phyloP scores from a whole-genome alignment of 2,113 vertebrate genomes.

The Chaetura pelagica region DNA sequence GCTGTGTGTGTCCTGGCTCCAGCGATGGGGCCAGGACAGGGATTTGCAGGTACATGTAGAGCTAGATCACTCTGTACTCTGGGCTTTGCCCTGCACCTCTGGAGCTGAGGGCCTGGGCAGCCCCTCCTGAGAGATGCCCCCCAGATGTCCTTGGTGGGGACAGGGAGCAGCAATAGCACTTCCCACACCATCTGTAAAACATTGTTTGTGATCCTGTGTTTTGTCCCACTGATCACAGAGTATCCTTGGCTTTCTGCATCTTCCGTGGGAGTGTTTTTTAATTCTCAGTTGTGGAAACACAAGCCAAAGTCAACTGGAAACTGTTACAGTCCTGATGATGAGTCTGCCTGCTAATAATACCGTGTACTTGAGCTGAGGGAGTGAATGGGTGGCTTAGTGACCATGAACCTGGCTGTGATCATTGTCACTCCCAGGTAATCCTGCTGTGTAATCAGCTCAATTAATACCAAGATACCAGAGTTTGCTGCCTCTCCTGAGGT shows the following conservation, averaged over 20 bases:
- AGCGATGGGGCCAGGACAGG: background rate
- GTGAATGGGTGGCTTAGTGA: background rate
- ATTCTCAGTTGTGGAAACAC: background rate
- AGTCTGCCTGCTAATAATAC: background rate
- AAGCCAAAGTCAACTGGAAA: conserved; percentile 46
- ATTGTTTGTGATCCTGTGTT: background rate
- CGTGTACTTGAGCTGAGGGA: background rate
- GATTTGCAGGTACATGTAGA: background rate
- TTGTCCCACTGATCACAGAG: background rate
- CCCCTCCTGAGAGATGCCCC: background rate
- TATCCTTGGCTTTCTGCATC: background rate
- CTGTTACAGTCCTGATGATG: background rate
- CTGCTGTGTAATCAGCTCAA: background rate
- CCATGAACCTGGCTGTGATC: accelerated
- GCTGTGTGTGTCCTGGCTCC: background rate
- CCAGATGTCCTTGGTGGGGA: background rate
- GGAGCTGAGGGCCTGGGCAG: background rate
- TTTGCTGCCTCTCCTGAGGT: background rate
- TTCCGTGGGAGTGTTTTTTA: background rate
- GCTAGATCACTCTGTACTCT: background rate
- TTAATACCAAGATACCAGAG: background rate
- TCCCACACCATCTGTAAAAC: background rate
- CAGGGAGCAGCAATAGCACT: accelerated
- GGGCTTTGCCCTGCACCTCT: background rate
- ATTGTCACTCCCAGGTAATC: background rate